A percentile compares a stretch with the other conserved stretches of the same genome.
These are phyloP conservation scores for Pentamera pediparva DNA, from an alignment of 53 echinoderm and acorn worm genomes.

Conservation along the genomic window DNA sequence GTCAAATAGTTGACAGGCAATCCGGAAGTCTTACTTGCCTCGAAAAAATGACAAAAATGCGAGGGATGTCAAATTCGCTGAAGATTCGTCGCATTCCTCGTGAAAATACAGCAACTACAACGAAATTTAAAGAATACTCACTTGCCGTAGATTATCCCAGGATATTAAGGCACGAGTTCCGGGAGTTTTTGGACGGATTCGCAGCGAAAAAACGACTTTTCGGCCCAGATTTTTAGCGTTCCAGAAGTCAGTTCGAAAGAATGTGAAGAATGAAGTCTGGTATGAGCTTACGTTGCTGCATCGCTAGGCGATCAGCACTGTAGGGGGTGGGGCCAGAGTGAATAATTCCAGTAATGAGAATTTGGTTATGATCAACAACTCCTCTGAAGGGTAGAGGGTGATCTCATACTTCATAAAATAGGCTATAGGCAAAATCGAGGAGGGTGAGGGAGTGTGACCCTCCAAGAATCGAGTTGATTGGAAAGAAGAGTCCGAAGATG, in stretches of 20 bases:
- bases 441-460: too few relatives aligned
- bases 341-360: conserved; percentile 77
- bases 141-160: conserved; percentile 41
- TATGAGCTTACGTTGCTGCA: conserved; percentile 72
- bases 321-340: conserved; percentile 99
- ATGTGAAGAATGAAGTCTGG: conserved; percentile 99
- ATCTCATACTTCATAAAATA: background rate
- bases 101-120: conserved; percentile 56
- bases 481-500: too few relatives aligned
- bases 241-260: conserved; percentile 92
- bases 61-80: conserved; percentile 95
- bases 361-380: conserved; percentile 71
- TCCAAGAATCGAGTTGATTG: too few relatives aligned
- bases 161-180: conserved; percentile 89
- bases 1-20: conserved; percentile 42
- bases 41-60: conserved; percentile 99
- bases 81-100: conserved; percentile 47
- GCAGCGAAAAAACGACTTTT: conserved; percentile 84
- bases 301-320: conserved; percentile 92
- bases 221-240: conserved; percentile 98
- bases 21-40: conserved; percentile 97
- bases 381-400: too few relatives aligned
- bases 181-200: conserved; percentile 76
- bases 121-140: conserved; percentile 61
- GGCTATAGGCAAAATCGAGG: background rate